Conservation (phyloP, 1,140 invertebrate species). For the Penaeus vannamei region DNA sequence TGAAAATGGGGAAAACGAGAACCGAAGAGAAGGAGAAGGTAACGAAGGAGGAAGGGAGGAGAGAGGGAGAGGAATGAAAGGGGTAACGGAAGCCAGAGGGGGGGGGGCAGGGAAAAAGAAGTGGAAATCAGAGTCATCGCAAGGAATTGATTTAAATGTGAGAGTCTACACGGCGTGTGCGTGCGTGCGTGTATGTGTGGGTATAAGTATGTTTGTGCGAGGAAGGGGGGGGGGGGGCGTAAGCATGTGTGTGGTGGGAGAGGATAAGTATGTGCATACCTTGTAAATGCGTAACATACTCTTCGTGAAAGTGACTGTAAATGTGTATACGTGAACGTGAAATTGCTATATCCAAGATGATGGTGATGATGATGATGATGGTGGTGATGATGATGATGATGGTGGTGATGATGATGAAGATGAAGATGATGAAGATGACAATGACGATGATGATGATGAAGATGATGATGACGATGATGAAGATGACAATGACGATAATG, state of each 20-base stretch:
- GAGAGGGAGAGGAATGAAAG: not conserved
- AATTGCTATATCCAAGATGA: too few species aligned
- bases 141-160: not conserved
- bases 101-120: not conserved
- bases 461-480: not conserved
- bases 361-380: too few species aligned
- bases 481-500: not conserved
- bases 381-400: too few species aligned
- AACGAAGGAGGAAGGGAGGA: not conserved
- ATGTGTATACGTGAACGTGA: too few species aligned
- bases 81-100: not conserved
- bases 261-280: too few species aligned
- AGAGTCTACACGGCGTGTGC: not conserved
- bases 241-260: too few species aligned
- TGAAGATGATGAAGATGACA: too few species aligned
- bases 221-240: too few species aligned
- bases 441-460: too few species aligned
- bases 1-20: not conserved
- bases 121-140: not conserved
- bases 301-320: too few species aligned
- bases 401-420: too few species aligned
- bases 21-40: not conserved
- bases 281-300: too few species aligned
- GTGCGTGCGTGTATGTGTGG: constrained; percentile 26
- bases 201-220: constrained; percentile 29